Evolutionary conservation across 1,140 invertebrate species (phyloP).

Genomic region (Psilanteris sp.): DNA sequence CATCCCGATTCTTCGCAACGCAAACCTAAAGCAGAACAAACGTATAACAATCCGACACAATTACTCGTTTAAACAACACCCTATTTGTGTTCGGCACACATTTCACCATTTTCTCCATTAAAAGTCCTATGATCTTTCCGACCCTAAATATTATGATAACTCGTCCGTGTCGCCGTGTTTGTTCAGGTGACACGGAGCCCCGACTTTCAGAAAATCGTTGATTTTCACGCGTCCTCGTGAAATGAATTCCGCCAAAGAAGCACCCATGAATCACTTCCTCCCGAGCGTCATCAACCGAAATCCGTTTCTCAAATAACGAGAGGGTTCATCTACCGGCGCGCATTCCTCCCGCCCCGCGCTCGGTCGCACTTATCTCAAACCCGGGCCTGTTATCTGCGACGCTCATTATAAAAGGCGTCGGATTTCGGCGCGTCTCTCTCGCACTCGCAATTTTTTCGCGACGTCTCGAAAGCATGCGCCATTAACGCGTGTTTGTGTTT

Average conservation of each 20-base stretch:
- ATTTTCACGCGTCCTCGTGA: slow-evolving; percentile 29
- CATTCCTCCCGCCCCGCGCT: slow-evolving; percentile 3
- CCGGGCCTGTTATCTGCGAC: background rate
- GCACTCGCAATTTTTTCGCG: slow-evolving; percentile 4
- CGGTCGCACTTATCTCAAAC: slow-evolving; percentile 18
- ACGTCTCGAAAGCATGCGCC: slow-evolving; percentile 2
- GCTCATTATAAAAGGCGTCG: slow-evolving; percentile 2
- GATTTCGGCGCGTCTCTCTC: background rate
- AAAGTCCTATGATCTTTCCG: slow-evolving; percentile 24
- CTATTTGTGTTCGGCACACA: slow-evolving; percentile 16
- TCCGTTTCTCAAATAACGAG: slow-evolving; percentile 24
- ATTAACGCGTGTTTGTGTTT: slow-evolving; percentile 5
- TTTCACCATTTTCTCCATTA: slow-evolving; percentile 18
- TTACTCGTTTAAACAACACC: slow-evolving; percentile 13
- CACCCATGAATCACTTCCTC: slow-evolving; percentile 15
- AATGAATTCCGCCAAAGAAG: slow-evolving; percentile 24
- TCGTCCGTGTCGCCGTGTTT: slow-evolving; percentile 19
- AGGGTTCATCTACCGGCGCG: slow-evolving; percentile 18
- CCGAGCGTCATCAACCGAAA: slow-evolving; percentile 13
- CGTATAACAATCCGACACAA: slow-evolving; percentile 13
- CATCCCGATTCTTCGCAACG: too few relatives aligned
- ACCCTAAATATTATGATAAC: slow-evolving; percentile 37
- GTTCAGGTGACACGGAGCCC: slow-evolving; percentile 26
- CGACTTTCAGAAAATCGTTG: slow-evolving; percentile 17
- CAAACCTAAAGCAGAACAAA: too few relatives aligned